Base-by-base conservation (phyloP, 2,888 invertebrate species). In the Epistrophe eligans region DNA sequence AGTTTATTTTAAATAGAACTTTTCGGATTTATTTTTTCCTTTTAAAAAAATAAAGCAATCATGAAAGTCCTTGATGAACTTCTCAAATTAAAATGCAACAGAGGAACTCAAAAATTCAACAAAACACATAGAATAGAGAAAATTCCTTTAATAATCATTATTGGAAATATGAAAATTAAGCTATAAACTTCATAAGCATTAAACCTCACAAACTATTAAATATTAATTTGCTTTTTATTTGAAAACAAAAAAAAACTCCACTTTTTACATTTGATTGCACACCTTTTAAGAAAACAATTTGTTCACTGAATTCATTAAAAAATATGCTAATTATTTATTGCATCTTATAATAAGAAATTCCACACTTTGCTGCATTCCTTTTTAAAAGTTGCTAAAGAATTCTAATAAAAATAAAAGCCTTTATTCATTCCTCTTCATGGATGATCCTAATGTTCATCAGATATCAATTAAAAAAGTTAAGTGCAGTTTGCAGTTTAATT, bases 401-500 rank as follows among this genome's bases (percentile, higher is more conserved):
- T 4, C 48, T 66, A 66, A 66, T 66, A 66, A 64, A 43, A 48
- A 17, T 35, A 19, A 19, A 60, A 19, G 35, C 66, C 32, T 28
- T 48, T 32, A 8, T 45, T 45, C n/a, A 1, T 24, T 24, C 24
- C n/a, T n/a, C n/a, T n/a, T 24, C 24, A 24, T 3, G 24, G 24
- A 24, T 6, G 10, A 32, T 17, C 66, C 17, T 17, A 35, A 60
- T 45, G 45, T 66, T 48, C 45, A 66, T 66, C 32, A 48, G 66
- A 66, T 66, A 66, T 48, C 66, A 66, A 66, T 66, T 66, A 66
- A 32, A 64, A 66, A 48, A 66, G 17, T 66, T 66, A 66, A 66
- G 66, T 66, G 45, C 66, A 66, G 40, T 40, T 48, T 66, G 66
- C 32, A 48, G 66, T 66, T 66, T 48, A 66, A 66, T 66, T 66